A percentile compares a stretch with the other conserved stretches of the same genome.
These are phyloP conservation scores for Tamias sibiricus DNA, from an alignment of 2,113 vertebrate genomes.

Conservation along the genomic window DNA sequence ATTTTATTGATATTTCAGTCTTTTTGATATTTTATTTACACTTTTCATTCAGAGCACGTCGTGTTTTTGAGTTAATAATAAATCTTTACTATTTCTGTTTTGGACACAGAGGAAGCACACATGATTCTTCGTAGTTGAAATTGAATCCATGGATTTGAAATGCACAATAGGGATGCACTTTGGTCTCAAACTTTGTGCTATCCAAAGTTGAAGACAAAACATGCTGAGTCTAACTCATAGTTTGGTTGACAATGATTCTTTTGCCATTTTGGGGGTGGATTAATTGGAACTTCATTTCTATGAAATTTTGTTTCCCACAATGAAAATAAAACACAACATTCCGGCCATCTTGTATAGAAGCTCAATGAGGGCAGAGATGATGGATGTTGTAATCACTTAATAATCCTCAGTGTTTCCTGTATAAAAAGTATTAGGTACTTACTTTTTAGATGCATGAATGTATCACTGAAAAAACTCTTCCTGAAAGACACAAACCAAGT, in stretches of 20 bases:
- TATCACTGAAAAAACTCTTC: neutral
- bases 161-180: neutral
- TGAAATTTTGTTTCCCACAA: neutral
- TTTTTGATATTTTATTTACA: neutral
- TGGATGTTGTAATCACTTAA: neutral
- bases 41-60: neutral
- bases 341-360: neutral
- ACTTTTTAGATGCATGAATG: neutral
- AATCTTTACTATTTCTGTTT: neutral
- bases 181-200: neutral
- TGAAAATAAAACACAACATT: neutral
- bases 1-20: neutral
- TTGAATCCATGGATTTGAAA: neutral
- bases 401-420: neutral
- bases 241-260: slow-evolving; percentile 19
- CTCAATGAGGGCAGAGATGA: neutral
- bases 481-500: neutral
- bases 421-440: neutral
- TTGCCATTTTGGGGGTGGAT: neutral
- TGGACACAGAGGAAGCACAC: neutral
- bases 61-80: slow-evolving; percentile 28
- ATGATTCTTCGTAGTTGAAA: neutral
- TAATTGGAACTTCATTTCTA: neutral
- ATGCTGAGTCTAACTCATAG: neutral
- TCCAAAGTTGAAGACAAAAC: neutral